Base-by-base conservation (phyloP, 2,797 vertebrate species). In the Xenopus petersii region DNA sequence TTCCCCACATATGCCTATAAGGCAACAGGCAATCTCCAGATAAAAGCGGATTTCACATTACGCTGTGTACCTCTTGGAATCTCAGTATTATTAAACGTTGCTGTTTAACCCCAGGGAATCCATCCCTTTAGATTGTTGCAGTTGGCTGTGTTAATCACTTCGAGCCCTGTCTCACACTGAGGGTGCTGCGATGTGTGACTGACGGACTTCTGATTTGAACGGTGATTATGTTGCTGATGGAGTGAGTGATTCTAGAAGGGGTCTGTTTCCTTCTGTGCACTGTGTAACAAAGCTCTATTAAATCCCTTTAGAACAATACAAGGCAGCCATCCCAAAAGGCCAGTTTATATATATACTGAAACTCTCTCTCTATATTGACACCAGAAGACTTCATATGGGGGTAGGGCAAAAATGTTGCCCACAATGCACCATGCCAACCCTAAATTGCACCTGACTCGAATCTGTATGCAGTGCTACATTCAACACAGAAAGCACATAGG, bases 211-310 rank as follows among this genome's bases (percentile, higher is more conserved):
- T 64, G 36, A 36, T 46, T 69, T 71, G 75, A 76, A 71, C 68
- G 66, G 75, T 71, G 75, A 71, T 76, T 76, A 76, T 71, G 75
- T 54, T 71, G 26, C 69, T 71, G 68, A 71, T 71, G 75, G 65
- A 78, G 48, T 64, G 70, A 72, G 15, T 26, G 48, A 66, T 71
- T 64, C 48, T 67, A 48, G 59, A 46, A 7, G 60, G 60, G 51
- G 60, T 36, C 4, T 12, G 11, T 54, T 69, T 64, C 60, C 66
- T 36, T 36, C 21, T 42, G 55, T 47, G 56, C 68, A 24, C 9
- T 17, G 12, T 60, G 56, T 42, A 59, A 64, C 66, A 78, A 78
- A 73, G 47, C 63, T 33, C 2, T 51, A 17, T 64, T 64, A 64
- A 70, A 75, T 70, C 68, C 56, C 68, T n/a, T 60, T 60, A 70